Evolutionary conservation across 2,888 invertebrate species (phyloP), one percentile per base, ranked within the genome.

Genomic region (Agonopterix subpropinquella): DNA sequence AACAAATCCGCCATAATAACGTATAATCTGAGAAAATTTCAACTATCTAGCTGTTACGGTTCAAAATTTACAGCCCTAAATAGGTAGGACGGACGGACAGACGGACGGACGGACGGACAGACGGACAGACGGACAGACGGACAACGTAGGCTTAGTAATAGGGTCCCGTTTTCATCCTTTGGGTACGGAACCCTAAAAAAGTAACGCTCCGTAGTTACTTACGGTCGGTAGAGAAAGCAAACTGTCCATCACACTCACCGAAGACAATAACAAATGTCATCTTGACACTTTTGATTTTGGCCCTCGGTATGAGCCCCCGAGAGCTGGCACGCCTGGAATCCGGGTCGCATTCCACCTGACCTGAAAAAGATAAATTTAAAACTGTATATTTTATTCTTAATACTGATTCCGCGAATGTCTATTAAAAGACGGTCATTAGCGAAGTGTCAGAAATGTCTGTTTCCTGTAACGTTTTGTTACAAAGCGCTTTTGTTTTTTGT

Each of bases 261-360:
- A 97, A 95, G 55, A 98, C 97, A 70, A 98, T 98, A 61, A 97
- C 97, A 61, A 98, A 94, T 2, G 98, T 98, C 97, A 98, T 98
- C 85, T 98, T 98, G 54, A 98, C 96, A 51, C 97, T 98, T 89
- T 98, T 98, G 67, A 98, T 96, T 89, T 98, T 98, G 43, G 98
- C 98, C 59, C 96, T 90, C 0, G 98, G 98, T 70, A 98, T 98
- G 47, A 98, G 92, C 15, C 98, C 98, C 47, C 97, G 89, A 0
- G 97, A 97, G 66, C 97, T 97, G 18, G 96, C 96, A 49, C 96
- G 90, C 51, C 95, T 88, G 1, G 93, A 92, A 56, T 90, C 89
- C 7, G 89, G 86, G 53, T 89, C 89, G 51, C 84, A 86, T 56
- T 88, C 88, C 45, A 84, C 64, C 55, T 86, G 85, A 57, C 87